Base-by-base conservation (phyloP, 2,797 vertebrate species). In the Ptychobarbus kaznakovi region DNA sequence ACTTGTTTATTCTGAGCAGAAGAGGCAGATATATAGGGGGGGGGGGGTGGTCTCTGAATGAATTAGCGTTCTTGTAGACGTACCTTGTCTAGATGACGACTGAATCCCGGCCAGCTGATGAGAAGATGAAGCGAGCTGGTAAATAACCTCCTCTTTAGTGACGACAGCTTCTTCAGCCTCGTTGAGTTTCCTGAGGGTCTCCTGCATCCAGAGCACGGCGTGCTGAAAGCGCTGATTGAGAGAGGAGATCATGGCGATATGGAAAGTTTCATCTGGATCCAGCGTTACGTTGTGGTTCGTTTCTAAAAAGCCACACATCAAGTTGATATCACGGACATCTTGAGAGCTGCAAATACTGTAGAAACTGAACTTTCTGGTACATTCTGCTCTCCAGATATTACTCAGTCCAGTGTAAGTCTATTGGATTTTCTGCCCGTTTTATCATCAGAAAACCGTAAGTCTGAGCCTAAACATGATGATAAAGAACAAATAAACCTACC, bases 41-140 rank as follows among this genome's bases (percentile, higher is more conserved):
- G 11, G 0, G 3, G 40, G 25, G 35, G 3, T 3, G 35, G 46
- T 49, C 16, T 49, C 44, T 74, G 12, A 13, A 49, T 15, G 15
- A 49, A 49, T 49, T 49, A 2, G 1, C 0, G 2, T 61, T 61
- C 22, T 38, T 40, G 20, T 77, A 25, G 25, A 25, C 20, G 15
- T 78, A 97, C 96, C 95, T 0, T 95, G 92, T 8, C 90, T 88
- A 65, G 95, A 89, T 49, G 96, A 90, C 1, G 92, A 87, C 13
- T 94, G 93, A 25, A 94, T 96, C 56, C 96, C 92, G 61, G 95
- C 94, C 85, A 95, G 82, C 85, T 95, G 95, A 90, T 95, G 96
- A 46, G 95, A 93, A 2, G 95, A 93, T 8, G 95, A 95, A 89
- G 94, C 95, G 74, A 96, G 94, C 88, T 95, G 95, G 89, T 93